Evolutionary conservation across 2,888 invertebrate genomes (phyloP), one percentile per base, ranked within the genome.

Genomic region (Ctenicera cuprea): DNA sequence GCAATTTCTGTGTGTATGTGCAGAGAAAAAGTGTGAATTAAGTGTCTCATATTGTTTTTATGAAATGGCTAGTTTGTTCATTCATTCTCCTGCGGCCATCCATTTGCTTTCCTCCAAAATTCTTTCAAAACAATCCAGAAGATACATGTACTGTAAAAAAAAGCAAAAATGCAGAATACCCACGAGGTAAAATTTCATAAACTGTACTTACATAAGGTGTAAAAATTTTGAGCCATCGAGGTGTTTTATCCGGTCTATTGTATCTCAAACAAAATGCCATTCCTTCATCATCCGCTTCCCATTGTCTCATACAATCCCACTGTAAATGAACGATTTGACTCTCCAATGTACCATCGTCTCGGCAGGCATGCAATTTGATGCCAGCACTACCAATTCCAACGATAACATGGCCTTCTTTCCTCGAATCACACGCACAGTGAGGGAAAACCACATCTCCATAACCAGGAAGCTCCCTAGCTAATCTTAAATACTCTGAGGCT

Each of bases 361-460:
- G 91, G 86, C 97, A 97, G 18, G 97, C 94, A 81, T 95, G 93
- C 75, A 99, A 88, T 86, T 94, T 94, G 80, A 93, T 86, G 14
- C 91, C 92, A 57, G 85, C 86, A 87, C 90, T 91, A 54, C 93
- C 93, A 88, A 87, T 54, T 16, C 85, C 85, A 12, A 86, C 81
- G 8, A 86, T 76, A 5, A 97, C 96, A 87, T 95, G 95, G 48
- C 96, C 97, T 79, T 93, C 94, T 85, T 95, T 96, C 72, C 95
- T 90, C 38, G 95, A 95, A 89, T 97, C 97, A 87, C 97, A 97
- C 37, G 94, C 90, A 86, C 98, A 94, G 88, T 97, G 97, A 30
- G 99, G 99, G 89, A 99, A 98, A 62, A 95, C 94, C 12, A 98
- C 91, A 85, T 95, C 94, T 0, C 97, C 97, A 88, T 99, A 99